Conservation (phyloP, 2,888 invertebrate genomes). For the Aphidoletes aphidimyza region DNA sequence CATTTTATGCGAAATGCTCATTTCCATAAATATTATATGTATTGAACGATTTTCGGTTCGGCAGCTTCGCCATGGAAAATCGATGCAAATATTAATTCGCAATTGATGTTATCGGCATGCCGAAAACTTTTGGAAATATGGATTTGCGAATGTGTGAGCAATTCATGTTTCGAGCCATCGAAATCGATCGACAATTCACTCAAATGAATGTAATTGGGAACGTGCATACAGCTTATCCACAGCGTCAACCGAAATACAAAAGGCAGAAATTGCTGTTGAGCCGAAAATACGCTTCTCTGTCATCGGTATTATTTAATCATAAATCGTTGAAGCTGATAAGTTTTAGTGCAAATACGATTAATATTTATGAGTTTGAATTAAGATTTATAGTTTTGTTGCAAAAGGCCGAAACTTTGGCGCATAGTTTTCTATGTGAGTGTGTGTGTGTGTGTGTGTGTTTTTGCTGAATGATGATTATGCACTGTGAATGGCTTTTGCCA, state of each 20-base stretch:
- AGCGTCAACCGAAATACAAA: not conserved
- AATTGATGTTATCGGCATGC: constrained; percentile 43
- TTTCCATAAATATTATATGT: constrained; percentile 48
- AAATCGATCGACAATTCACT: constrained; percentile 5
- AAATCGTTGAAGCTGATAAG: constrained; percentile 40
- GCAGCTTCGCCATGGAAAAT: constrained; percentile 27
- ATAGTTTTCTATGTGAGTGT: not conserved
- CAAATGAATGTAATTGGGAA: constrained; percentile 11
- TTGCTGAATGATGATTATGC: not conserved
- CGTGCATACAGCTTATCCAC: not conserved
- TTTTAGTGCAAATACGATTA: constrained; percentile 51
- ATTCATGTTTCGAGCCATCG: not conserved
- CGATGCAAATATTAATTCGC: constrained; percentile 46
- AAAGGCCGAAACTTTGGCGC: no score
- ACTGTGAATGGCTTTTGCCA: not conserved
- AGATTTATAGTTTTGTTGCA: constrained; percentile 25
- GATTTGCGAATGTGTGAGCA: not conserved
- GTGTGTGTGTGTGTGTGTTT: not conserved
- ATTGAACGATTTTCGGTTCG: not conserved
- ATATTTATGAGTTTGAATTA: constrained; percentile 49
- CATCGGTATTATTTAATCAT: constrained; percentile 49
- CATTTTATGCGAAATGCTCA: not conserved
- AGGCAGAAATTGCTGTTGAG: not conserved
- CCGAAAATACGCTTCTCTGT: constrained; percentile 39
- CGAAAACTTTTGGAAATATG: constrained; percentile 19